A percentile compares a stretch with the other conserved stretches of the same genome.
phyloP scores from a whole-genome alignment of 2,113 vertebrate species.

The Pachycephala philippinensis region DNA sequence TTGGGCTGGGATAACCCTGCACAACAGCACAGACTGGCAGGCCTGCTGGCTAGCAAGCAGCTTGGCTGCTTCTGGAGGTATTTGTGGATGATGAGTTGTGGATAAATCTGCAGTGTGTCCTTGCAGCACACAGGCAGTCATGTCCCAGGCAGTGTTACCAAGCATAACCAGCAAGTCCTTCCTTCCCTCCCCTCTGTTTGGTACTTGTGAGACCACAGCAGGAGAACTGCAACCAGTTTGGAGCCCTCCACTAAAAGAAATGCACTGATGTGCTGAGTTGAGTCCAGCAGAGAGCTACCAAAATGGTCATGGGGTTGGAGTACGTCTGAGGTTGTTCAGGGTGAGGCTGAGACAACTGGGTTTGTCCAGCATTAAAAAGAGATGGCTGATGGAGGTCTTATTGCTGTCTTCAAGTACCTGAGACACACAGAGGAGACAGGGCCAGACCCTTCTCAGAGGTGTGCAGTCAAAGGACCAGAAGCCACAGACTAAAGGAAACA shows the following conservation, averaged over 20 bases:
- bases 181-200: neutral
- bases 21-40: neutral
- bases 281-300: neutral
- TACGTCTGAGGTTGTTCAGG: neutral
- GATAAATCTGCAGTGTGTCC: neutral
- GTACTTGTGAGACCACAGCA: neutral
- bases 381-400: neutral
- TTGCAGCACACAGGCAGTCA: neutral
- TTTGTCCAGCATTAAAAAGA: neutral
- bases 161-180: neutral
- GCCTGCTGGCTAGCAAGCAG: neutral
- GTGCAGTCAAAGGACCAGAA: neutral
- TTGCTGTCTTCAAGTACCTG: neutral
- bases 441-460: neutral
- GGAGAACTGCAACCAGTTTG: neutral
- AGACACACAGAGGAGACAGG: neutral
- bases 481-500: neutral
- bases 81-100: neutral
- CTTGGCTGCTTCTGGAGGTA: neutral
- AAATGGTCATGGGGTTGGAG: neutral
- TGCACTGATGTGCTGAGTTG: rapidly evolving
- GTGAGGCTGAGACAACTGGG: neutral
- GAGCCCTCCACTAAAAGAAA: neutral
- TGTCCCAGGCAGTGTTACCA: neutral
- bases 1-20: neutral